Evolutionary conservation across 2,113 vertebrate genomes (phyloP).

Genomic region (Peromyscus maniculatus): DNA sequence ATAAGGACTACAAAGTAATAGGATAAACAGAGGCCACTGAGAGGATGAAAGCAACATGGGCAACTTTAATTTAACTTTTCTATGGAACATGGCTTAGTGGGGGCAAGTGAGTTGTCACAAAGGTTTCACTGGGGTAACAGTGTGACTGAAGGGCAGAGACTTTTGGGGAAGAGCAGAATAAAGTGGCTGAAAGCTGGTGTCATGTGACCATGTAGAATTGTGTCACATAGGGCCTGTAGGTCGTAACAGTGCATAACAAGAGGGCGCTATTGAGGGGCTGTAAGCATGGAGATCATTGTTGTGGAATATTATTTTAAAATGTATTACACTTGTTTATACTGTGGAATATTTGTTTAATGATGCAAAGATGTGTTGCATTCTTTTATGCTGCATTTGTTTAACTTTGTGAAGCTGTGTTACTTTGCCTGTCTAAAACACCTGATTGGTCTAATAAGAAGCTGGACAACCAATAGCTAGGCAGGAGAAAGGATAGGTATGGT

Average conservation of each 20-base stretch:
- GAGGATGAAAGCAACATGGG: background rate
- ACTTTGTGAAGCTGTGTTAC: too few species aligned
- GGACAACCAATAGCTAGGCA: too few species aligned
- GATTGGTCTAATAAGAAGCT: too few species aligned
- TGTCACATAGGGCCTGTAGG: background rate
- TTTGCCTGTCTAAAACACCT: too few species aligned
- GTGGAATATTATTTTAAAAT: too few species aligned
- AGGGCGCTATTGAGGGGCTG: too few species aligned
- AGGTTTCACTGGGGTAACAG: background rate
- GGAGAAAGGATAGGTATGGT: too few species aligned
- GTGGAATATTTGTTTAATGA: too few species aligned
- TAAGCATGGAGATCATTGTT: background rate
- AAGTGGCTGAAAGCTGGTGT: background rate
- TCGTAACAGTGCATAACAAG: background rate
- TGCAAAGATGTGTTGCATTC: too few species aligned
- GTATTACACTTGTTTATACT: too few species aligned
- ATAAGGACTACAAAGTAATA: background rate
- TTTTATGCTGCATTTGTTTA: too few species aligned
- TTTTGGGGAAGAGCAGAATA: background rate
- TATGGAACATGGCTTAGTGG: background rate
- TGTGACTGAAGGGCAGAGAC: background rate
- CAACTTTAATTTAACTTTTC: background rate
- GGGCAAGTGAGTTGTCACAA: background rate
- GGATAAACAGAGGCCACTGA: background rate
- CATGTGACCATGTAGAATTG: background rate